phyloP scores from a whole-genome alignment of 2,113 vertebrate genomes.

The Chaetodon trifascialis region DNA sequence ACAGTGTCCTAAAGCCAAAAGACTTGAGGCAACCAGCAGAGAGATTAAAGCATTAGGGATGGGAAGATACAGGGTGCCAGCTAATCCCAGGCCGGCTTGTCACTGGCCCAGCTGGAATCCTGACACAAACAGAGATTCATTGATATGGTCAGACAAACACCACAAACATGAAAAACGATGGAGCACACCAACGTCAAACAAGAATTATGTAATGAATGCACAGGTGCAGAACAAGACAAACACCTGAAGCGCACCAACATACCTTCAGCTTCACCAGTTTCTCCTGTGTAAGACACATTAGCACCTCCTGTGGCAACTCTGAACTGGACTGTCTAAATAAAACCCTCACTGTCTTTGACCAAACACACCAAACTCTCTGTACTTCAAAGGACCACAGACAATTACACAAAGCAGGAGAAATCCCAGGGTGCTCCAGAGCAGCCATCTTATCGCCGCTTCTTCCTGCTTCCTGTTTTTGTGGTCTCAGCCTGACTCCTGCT shows the following conservation, averaged over 20 bases:
- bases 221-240: neutral
- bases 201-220: neutral
- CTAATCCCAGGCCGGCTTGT: constrained; percentile 83
- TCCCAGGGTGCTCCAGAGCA: constrained; percentile 51
- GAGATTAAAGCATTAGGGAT: constrained; percentile 85
- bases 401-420: constrained; percentile 47
- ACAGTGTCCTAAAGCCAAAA: constrained; percentile 56
- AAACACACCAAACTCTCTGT: constrained; percentile 17
- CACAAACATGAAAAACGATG: neutral
- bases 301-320: neutral
- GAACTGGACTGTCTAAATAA: constrained; percentile 7
- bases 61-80: constrained; percentile 78
- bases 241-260: neutral
- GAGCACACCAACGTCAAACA: neutral
- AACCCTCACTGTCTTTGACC: constrained; percentile 32
- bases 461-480: constrained; percentile 84
- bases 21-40: constrained; percentile 61
- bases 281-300: neutral
- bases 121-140: constrained; percentile 63
- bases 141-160: constrained; percentile 12
- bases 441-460: constrained; percentile 77
- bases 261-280: neutral
- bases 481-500: constrained; percentile 68
- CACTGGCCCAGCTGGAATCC: constrained; percentile 71
- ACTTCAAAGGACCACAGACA: constrained; percentile 52